Evolutionary conservation across 2,888 invertebrate genomes (phyloP).

Genomic region (Mylabris sibirica): DNA sequence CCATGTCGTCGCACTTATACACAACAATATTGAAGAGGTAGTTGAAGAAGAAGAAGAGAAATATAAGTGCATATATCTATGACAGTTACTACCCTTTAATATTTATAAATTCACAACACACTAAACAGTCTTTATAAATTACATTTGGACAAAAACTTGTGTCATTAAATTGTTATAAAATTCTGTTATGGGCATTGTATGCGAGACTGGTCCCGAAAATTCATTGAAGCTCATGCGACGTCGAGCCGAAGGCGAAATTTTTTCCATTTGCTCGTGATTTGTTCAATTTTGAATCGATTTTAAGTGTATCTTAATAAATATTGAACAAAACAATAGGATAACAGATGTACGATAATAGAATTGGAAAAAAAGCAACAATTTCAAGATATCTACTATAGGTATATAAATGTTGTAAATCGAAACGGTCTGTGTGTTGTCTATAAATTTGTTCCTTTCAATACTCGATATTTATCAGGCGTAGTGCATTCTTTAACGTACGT

Average conservation of each 20-base stretch:
- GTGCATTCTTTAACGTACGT: conserved; percentile 51
- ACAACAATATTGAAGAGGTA: conserved; percentile 16
- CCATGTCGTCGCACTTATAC: conserved; percentile 25
- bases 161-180: conserved; percentile 56
- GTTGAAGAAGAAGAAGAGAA: conserved; percentile 41
- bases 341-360: conserved; percentile 50
- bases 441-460: conserved; percentile 53
- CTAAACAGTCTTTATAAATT: conserved; percentile 51
- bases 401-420: conserved; percentile 49
- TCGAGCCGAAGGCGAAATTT: background rate
- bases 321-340: conserved; percentile 52
- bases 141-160: conserved; percentile 53
- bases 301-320: conserved; percentile 27
- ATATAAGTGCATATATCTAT: conserved; percentile 46
- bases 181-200: conserved; percentile 56
- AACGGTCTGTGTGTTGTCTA: conserved; percentile 46
- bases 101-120: conserved; percentile 56
- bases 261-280: background rate
- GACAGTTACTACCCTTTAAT: conserved; percentile 42
- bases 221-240: conserved; percentile 28
- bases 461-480: conserved; percentile 45
- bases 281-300: background rate
- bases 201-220: conserved; percentile 45
- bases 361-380: conserved; percentile 40
- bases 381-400: conserved; percentile 30